Percentiles rank a stretch among this genome's conserved stretches.
Conservation (phyloP, 2,113 vertebrate species). For the Genyomyrus donnyi region DNA sequence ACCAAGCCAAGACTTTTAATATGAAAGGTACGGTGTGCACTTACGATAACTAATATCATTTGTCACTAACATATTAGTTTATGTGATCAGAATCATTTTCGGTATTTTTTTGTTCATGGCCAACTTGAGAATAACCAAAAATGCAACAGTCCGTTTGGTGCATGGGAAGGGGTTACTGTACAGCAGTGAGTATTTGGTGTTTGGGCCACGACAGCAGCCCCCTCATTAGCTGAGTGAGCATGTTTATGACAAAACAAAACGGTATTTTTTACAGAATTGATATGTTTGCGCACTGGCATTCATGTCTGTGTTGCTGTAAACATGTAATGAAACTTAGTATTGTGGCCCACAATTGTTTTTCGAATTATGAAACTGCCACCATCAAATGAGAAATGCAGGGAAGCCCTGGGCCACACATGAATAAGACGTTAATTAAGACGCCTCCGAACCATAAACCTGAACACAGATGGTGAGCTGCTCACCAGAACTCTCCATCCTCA, state of each 20-base stretch:
- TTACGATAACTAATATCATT: neutral
- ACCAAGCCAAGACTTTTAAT: neutral
- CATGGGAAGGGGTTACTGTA: neutral
- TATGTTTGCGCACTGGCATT: neutral
- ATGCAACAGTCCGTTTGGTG: too few species aligned
- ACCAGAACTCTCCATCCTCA: conserved; percentile 78
- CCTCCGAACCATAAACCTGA: neutral
- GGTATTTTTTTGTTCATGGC: too few species aligned
- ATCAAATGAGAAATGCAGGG: neutral
- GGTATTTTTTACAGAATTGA: neutral
- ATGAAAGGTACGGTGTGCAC: neutral
- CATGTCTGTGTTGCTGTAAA: neutral
- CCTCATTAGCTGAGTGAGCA: neutral
- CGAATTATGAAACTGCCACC: neutral
- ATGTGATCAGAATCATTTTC: too few species aligned
- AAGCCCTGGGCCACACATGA: neutral
- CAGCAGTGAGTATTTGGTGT: neutral
- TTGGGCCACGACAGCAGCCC: neutral
- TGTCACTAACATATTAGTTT: neutral
- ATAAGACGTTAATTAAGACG: neutral
- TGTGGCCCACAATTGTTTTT: neutral
- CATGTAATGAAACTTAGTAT: neutral
- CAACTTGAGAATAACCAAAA: too few species aligned
- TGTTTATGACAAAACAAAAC: neutral
- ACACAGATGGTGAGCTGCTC: conserved; percentile 28